phyloP scores from a whole-genome alignment of 2,797 vertebrate species.

The Gila robusta region DNA sequence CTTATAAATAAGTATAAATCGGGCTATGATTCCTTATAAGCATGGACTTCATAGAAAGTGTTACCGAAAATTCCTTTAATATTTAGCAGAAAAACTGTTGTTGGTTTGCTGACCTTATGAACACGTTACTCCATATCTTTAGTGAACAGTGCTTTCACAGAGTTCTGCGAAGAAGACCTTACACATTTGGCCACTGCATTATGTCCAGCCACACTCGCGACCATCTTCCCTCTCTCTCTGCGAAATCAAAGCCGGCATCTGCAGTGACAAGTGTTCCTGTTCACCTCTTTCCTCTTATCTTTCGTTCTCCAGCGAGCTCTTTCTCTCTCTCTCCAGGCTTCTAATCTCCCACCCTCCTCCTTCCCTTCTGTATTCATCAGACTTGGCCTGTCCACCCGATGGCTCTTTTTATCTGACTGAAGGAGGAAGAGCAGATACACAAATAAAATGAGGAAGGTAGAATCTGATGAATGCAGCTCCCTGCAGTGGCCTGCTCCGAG shows the following conservation, averaged over 20 bases:
- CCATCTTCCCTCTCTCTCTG: constrained; percentile 57
- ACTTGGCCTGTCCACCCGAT: constrained; percentile 62
- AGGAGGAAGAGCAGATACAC: constrained; percentile 52
- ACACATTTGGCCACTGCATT: not conserved
- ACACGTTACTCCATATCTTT: constrained; percentile 22
- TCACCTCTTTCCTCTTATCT: constrained; percentile 89
- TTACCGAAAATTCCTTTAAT: not conserved
- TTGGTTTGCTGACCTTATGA: constrained; percentile 21
- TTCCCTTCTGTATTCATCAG: constrained; percentile 55
- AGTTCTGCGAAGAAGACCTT: constrained; percentile 25
- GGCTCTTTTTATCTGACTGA: constrained; percentile 67
- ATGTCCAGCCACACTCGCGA: not conserved
- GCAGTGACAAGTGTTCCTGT: constrained; percentile 85
- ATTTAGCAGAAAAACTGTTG: not conserved
- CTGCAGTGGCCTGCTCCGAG: constrained; percentile 24
- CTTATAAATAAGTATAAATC: too few species aligned
- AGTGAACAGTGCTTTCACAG: not conserved
- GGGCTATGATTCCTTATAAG: too few species aligned
- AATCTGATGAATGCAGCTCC: constrained; percentile 38
- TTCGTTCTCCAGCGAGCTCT: constrained; percentile 79
- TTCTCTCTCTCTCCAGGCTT: constrained; percentile 68
- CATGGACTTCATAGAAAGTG: too few species aligned
- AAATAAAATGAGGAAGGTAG: constrained; percentile 52
- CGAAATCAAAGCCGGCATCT: constrained; percentile 83
- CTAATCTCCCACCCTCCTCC: constrained; percentile 53